phyloP scores from a whole-genome alignment of 2,113 vertebrate species.

The Gavialis gangeticus region DNA sequence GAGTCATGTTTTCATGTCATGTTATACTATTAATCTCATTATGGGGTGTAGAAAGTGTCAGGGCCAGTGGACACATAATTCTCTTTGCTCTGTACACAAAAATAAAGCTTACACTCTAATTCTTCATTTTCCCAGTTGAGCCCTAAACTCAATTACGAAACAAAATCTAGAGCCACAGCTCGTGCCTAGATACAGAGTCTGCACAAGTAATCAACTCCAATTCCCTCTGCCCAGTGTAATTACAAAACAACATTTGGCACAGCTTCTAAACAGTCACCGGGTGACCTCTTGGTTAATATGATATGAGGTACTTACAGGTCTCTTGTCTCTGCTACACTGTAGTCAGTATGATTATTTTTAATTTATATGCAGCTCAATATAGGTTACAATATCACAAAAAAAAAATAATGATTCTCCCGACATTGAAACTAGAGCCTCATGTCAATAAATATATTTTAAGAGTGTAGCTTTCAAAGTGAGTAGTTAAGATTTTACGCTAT shows the following conservation, averaged over 20 bases:
- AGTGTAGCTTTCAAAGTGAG: slow-evolving; percentile 43
- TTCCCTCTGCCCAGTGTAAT: slow-evolving; percentile 70
- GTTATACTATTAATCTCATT: not conserved
- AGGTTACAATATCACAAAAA: slow-evolving; percentile 15
- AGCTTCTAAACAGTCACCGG: slow-evolving; percentile 61
- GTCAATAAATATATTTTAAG: slow-evolving; percentile 22
- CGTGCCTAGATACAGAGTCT: slow-evolving; percentile 57
- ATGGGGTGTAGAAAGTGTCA: not conserved
- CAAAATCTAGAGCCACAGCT: slow-evolving; percentile 60
- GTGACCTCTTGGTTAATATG: slow-evolving; percentile 47
- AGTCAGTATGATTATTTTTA: slow-evolving; percentile 34
- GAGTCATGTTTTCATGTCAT: not conserved
- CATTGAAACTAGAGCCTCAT: not conserved
- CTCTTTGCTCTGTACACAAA: slow-evolving; percentile 32
- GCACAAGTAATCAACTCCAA: slow-evolving; percentile 68
- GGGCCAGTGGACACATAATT: not conserved
- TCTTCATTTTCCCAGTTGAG: slow-evolving; percentile 45
- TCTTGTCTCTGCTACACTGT: not conserved
- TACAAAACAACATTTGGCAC: slow-evolving; percentile 73
- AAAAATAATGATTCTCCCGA: not conserved
- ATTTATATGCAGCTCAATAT: not conserved
- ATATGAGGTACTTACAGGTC: not conserved
- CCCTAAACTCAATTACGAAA: slow-evolving; percentile 63
- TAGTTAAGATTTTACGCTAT: slow-evolving; percentile 13
- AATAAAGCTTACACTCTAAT: slow-evolving; percentile 36